Conservation (phyloP, 2,797 vertebrate species). For the Pseudotriccus pelzelni region DNA sequence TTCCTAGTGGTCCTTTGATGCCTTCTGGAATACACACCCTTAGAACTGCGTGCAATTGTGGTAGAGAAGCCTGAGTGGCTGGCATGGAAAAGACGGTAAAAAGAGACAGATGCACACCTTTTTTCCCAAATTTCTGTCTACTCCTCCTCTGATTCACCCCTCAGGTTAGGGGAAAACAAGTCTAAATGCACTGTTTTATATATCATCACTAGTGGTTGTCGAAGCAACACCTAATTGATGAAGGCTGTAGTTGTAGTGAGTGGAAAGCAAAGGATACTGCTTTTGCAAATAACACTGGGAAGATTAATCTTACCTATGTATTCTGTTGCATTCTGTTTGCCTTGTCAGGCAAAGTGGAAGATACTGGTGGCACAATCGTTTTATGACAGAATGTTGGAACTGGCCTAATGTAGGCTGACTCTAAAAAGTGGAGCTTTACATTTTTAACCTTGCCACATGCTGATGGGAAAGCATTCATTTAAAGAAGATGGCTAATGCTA, state of each 20-base stretch:
- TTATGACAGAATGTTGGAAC: background rate
- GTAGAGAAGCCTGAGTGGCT: background rate
- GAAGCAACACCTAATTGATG: background rate
- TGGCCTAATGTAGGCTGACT: background rate
- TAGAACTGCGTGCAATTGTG: accelerated
- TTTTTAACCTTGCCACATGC: background rate
- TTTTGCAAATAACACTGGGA: background rate
- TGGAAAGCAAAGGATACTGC: background rate
- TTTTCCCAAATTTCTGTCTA: background rate
- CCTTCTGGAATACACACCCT: background rate
- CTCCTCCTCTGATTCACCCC: background rate
- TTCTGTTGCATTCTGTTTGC: background rate
- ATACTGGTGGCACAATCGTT: background rate
- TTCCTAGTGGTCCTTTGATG: background rate
- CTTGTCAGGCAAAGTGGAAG: background rate
- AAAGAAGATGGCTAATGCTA: background rate
- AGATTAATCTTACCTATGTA: background rate
- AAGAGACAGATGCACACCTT: background rate
- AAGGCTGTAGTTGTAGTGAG: background rate
- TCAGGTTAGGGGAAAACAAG: background rate
- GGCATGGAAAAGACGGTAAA: background rate
- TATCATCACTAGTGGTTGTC: background rate
- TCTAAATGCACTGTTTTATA: background rate
- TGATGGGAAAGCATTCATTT: constrained; percentile 4
- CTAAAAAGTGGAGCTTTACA: background rate